These are phyloP conservation scores for Argyra leucocephala DNA, from an alignment of 2,888 invertebrate species.

Conservation along the genomic window DNA sequence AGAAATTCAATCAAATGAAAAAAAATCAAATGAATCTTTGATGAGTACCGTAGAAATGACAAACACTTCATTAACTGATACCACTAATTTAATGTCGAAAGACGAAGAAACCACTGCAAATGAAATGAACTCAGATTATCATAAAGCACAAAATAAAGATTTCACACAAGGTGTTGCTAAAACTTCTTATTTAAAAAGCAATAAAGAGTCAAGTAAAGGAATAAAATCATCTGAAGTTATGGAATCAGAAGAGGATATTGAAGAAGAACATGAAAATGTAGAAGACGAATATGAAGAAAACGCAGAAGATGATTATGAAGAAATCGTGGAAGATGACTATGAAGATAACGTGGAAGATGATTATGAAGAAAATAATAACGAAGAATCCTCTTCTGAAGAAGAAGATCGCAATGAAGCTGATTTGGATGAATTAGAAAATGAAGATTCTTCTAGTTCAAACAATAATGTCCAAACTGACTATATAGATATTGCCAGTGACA, in stretches of 20 bases:
- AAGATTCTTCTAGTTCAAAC: conserved; percentile 5
- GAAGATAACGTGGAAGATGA: conserved; percentile 17
- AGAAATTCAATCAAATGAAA: no score
- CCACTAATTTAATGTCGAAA: neutral
- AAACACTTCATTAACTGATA: neutral
- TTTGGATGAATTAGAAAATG: no score
- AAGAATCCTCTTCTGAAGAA: conserved; percentile 14
- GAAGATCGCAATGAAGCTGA: neutral
- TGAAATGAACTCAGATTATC: no score
- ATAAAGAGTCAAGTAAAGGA: neutral
- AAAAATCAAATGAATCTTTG: neutral
- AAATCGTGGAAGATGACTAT: conserved; percentile 15
- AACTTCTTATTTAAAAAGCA: neutral
- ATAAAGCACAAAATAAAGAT: no score
- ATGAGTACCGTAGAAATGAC: conserved; percentile 15
- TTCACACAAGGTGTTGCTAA: no score
- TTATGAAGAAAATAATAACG: conserved; percentile 15
- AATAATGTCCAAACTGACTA: conserved; percentile 16
- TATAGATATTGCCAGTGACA: conserved; percentile 17
- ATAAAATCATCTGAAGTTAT: conserved; percentile 7
- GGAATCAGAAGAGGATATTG: conserved; percentile 9
- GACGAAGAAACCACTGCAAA: neutral
- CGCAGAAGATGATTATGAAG: conserved; percentile 17
- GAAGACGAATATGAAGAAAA: conserved; percentile 13
- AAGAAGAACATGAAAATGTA: conserved; percentile 2